Percentiles rank a stretch among this genome's conserved stretches.
phyloP scores from a whole-genome alignment of 2,113 vertebrate genomes.

The Prochilodus magdalenae region DNA sequence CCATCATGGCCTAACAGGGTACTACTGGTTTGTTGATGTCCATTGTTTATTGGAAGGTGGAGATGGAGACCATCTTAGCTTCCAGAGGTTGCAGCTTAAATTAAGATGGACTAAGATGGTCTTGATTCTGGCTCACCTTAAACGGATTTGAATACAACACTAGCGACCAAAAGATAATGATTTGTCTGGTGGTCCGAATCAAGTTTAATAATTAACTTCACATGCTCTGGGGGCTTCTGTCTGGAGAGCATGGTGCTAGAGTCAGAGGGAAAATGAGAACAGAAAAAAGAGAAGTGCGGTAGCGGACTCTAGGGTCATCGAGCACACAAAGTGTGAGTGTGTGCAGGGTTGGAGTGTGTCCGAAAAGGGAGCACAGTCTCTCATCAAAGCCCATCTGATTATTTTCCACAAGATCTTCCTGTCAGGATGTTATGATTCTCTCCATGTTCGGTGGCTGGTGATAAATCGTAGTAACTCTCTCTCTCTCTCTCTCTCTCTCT shows the following conservation, averaged over 20 bases:
- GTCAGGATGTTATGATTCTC: constrained; percentile 99
- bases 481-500: constrained; percentile 5
- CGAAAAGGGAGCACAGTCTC: constrained; percentile 77
- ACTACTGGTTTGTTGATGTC: too few relatives aligned
- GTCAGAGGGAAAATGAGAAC: constrained; percentile 11
- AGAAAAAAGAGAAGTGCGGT: background rate
- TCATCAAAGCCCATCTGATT: constrained; percentile 91
- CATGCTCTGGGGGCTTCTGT: constrained; percentile 2
- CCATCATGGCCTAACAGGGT: too few relatives aligned
- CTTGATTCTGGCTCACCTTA: too few relatives aligned
- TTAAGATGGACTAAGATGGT: too few relatives aligned
- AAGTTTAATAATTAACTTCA: background rate
- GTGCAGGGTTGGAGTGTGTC: constrained; percentile 66
- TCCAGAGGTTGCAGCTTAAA: too few relatives aligned
- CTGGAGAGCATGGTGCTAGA: background rate
- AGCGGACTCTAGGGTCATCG: constrained; percentile 26
- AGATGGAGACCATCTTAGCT: too few relatives aligned
- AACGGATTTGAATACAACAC: too few relatives aligned
- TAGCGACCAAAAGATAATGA: too few relatives aligned
- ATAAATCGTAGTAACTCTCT: constrained; percentile 83
- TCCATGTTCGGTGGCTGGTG: constrained; percentile 88
- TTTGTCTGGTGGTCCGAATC: background rate
- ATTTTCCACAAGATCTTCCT: constrained; percentile 97
- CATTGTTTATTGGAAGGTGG: too few relatives aligned
- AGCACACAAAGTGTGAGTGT: constrained; percentile 23